phyloP scores from a whole-genome alignment of 2,888 invertebrate genomes.

The Paralinhomoeus sp. region DNA sequence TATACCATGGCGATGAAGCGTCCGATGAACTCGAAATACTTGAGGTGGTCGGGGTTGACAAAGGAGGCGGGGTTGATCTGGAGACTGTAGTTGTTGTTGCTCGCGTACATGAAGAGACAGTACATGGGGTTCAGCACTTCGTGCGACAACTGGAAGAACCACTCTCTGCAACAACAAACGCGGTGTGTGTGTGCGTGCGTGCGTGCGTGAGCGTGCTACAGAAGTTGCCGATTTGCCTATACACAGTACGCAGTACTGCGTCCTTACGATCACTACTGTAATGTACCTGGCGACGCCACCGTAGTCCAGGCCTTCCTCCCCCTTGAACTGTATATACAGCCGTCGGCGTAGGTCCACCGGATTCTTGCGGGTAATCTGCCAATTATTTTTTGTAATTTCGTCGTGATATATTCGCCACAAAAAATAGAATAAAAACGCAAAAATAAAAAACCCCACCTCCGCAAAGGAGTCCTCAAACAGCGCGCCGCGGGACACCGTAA shows the following conservation, averaged over 20 bases:
- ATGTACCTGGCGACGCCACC: conserved; percentile 76
- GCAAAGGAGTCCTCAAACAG: conserved; percentile 97
- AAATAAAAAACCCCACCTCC: conserved; percentile 43
- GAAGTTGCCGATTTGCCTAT: too few species aligned
- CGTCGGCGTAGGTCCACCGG: conserved; percentile 82
- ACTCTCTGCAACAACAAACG: conserved; percentile 33
- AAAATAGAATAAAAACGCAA: not conserved
- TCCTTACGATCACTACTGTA: conserved; percentile 4
- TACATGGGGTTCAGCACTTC: conserved; percentile 99
- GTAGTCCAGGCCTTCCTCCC: conserved; percentile 95
- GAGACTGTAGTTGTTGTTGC: conserved; percentile 94
- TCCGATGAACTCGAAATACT: conserved; percentile 97
- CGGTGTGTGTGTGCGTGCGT: too few species aligned
- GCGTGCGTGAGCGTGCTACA: too few species aligned
- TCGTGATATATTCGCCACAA: too few species aligned
- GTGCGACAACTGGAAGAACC: conserved; percentile 54
- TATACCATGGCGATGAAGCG: conserved; percentile 63
- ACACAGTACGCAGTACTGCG: too few species aligned
- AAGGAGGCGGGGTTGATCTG: conserved; percentile 99
- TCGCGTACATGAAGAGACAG: conserved; percentile 96
- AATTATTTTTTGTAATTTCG: not conserved
- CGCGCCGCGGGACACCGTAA: conserved; percentile 76
- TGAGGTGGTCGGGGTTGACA: conserved; percentile 93
- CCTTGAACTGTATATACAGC: conserved; percentile 91
- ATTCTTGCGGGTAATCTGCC: conserved; percentile 69